Conservation (phyloP, 2,113 vertebrate species). For the Takifugu flavidus region DNA sequence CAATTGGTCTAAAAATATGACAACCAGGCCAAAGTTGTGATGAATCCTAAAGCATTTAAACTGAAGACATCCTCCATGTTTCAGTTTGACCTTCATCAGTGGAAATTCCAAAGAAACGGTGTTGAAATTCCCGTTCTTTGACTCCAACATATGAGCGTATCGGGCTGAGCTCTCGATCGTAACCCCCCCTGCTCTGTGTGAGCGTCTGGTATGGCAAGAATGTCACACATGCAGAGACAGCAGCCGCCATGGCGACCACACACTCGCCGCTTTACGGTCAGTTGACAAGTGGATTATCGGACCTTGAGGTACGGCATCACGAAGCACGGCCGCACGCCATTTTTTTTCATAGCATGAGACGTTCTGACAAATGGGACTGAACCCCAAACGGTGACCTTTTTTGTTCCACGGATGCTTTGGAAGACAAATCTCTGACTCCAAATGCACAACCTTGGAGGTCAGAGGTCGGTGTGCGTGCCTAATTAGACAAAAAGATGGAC, state of each 20-base stretch:
- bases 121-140: too few species aligned
- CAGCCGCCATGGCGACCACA: constrained; percentile 46
- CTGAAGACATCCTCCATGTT: too few species aligned
- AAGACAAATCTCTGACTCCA: constrained; percentile 34
- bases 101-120: too few species aligned
- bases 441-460: constrained; percentile 13
- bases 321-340: not conserved
- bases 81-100: too few species aligned
- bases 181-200: constrained; percentile 28
- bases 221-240: constrained; percentile 56
- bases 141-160: too few species aligned
- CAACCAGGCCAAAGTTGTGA: too few species aligned
- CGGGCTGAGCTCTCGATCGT: not conserved
- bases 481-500: constrained; percentile 32
- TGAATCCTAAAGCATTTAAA: too few species aligned
- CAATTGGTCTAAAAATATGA: too few species aligned
- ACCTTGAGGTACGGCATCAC: constrained; percentile 38
- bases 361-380: too few species aligned
- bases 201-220: constrained; percentile 71
- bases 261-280: constrained; percentile 54
- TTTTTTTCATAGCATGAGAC: too few species aligned
- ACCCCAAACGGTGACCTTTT: not conserved
- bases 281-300: constrained; percentile 67
- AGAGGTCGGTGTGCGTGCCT: constrained; percentile 26
- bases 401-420: constrained; percentile 11